Evolutionary conservation across 1,140 invertebrate species (phyloP).

Genomic region (Bursaphelenchus mucronatus): DNA sequence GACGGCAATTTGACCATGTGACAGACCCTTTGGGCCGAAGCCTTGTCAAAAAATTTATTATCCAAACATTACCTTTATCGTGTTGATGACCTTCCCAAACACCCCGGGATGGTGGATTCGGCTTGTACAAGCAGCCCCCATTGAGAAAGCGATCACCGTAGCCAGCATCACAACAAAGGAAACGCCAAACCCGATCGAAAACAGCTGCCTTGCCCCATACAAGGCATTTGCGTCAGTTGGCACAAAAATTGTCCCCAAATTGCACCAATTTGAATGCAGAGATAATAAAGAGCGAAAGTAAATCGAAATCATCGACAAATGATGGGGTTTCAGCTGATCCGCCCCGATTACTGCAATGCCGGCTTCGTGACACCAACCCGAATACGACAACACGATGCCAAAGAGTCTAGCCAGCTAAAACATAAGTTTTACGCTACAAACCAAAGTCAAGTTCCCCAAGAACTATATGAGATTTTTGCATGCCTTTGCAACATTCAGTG

Average conservation of each 20-base stretch:
- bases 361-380: slow-evolving; percentile 87
- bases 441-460: too few relatives aligned
- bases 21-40: too few relatives aligned
- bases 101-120: not conserved
- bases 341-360: slow-evolving; percentile 90
- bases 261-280: slow-evolving; percentile 84
- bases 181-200: slow-evolving; percentile 84
- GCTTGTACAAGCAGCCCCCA: slow-evolving; percentile 67
- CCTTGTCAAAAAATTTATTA: not conserved
- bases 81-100: slow-evolving; percentile 63
- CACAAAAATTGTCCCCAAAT: slow-evolving; percentile 81
- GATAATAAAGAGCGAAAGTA: slow-evolving; percentile 89
- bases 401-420: slow-evolving; percentile 17
- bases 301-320: slow-evolving; percentile 61
- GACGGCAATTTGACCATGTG: too few relatives aligned
- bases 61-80: slow-evolving; percentile 65
- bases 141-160: slow-evolving; percentile 75
- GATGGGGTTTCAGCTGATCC: slow-evolving; percentile 81
- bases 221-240: slow-evolving; percentile 72
- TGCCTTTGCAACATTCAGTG: too few relatives aligned
- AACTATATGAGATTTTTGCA: too few relatives aligned
- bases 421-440: too few relatives aligned
- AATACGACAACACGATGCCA: slow-evolving; percentile 62
- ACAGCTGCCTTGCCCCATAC: slow-evolving; percentile 75
- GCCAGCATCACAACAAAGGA: slow-evolving; percentile 78